phyloP scores from a whole-genome alignment of 1,140 invertebrate species.

The Neuroterus valhalla region DNA sequence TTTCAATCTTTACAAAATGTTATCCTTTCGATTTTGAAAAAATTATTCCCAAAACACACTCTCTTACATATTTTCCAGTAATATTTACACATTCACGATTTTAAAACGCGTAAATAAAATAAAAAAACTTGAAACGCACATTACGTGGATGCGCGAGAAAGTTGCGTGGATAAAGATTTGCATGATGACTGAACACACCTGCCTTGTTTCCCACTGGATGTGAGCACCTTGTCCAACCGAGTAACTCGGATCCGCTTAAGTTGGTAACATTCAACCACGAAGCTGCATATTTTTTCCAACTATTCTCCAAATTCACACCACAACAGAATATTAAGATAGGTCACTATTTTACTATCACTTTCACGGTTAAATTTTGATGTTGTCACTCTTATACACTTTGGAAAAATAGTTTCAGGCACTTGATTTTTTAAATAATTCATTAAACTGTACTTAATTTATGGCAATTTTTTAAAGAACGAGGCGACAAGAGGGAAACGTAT shows the following conservation, averaged over 20 bases:
- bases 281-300: background rate
- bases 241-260: background rate
- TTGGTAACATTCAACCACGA: background rate
- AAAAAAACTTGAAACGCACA: background rate
- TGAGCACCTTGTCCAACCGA: background rate
- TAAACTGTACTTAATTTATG: background rate
- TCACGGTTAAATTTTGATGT: background rate
- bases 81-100: background rate
- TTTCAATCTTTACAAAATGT: no score
- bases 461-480: no score
- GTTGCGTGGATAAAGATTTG: slow-evolving; percentile 5
- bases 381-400: no score
- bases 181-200: slow-evolving; percentile 9
- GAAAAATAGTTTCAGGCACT: background rate
- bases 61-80: background rate
- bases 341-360: slow-evolving; percentile 3
- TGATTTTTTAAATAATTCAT: background rate
- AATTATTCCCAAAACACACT: no score
- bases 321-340: background rate
- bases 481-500: background rate
- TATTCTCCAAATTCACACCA: background rate
- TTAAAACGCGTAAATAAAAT: background rate
- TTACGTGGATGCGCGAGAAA: slow-evolving; percentile 15
- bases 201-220: background rate
- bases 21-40: no score